Evolutionary conservation across 30 jellyfish, hydroid and myxozoan species (phyloP).

Genomic region (Aurelia sp.): DNA sequence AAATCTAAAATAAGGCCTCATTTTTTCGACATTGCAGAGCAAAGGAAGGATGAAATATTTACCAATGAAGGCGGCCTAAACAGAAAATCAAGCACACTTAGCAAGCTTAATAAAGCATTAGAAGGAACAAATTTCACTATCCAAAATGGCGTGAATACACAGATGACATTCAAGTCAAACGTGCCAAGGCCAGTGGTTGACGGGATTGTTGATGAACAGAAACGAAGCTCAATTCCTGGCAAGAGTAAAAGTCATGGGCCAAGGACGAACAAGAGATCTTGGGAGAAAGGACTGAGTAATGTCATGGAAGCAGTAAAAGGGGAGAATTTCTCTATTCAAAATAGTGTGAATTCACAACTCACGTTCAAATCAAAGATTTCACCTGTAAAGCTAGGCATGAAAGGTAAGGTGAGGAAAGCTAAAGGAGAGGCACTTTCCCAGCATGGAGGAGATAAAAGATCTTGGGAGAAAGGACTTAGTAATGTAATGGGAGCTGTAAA

Average conservation of each 20-base stretch:
- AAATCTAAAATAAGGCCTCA: not conserved
- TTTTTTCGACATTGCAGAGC: not conserved
- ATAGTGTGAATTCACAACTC: conserved; percentile 57
- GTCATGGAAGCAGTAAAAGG: conserved; percentile 35
- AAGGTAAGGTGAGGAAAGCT: no score
- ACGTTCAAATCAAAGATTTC: conserved; percentile 58
- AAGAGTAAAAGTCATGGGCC: not conserved
- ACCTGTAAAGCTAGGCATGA: not conserved
- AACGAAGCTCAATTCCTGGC: conserved; percentile 49
- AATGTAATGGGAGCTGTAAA: conserved; percentile 53
- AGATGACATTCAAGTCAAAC: conserved; percentile 59
- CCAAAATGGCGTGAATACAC: conserved; percentile 64
- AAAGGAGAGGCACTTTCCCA: no score
- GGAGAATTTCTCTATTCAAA: conserved; percentile 46
- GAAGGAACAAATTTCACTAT: conserved; percentile 65
- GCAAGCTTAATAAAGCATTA: conserved; percentile 36
- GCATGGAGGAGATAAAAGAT: conserved; percentile 17
- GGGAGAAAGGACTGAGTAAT: conserved; percentile 62
- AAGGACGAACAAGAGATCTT: conserved; percentile 33
- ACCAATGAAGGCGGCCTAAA: not conserved
- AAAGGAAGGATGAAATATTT: not conserved
- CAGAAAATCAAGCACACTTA: conserved; percentile 8
- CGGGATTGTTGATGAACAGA: conserved; percentile 61
- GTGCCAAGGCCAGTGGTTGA: conserved; percentile 36
- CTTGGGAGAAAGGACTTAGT: conserved; percentile 62